Percentiles rank a stretch among this genome's conserved stretches.
Evolutionary conservation across 2,113 vertebrate genomes (phyloP).

Genomic region (Peucedramus taeniatus): DNA sequence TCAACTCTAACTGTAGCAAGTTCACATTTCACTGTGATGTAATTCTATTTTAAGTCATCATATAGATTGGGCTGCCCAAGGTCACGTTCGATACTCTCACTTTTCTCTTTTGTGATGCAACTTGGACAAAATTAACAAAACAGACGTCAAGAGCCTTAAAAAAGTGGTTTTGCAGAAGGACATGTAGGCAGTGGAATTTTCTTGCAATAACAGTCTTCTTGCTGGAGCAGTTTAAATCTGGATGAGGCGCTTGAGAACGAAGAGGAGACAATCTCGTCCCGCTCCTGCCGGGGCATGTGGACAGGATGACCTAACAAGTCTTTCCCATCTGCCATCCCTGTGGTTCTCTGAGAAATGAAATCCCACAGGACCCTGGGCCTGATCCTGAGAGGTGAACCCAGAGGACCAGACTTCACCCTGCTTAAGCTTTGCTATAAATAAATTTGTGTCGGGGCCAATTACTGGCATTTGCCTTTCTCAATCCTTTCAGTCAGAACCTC

Average conservation of each 20-base stretch:
- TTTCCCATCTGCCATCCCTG: conserved; percentile 60
- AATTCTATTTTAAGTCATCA: neutral
- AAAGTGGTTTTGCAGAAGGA: neutral
- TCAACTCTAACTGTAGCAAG: neutral
- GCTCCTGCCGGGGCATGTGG: conserved; percentile 33
- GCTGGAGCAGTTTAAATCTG: conserved; percentile 26
- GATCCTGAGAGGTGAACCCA: conserved; percentile 66
- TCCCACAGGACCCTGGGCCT: conserved; percentile 43
- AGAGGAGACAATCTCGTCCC: neutral
- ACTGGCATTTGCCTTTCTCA: conserved; percentile 54
- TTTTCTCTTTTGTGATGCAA: neutral
- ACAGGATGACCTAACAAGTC: conserved; percentile 48
- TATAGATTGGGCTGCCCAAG: neutral
- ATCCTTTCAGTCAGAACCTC: conserved; percentile 27
- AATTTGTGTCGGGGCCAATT: neutral
- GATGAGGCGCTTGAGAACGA: conserved; percentile 25
- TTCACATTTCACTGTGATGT: neutral
- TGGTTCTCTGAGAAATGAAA: conserved; percentile 59
- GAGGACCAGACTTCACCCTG: conserved; percentile 30
- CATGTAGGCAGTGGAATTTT: neutral
- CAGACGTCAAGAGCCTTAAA: neutral
- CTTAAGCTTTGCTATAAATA: conserved; percentile 59
- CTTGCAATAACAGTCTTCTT: neutral
- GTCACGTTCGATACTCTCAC: neutral
- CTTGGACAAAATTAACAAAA: neutral